phyloP scores from a whole-genome alignment of 2,113 vertebrate genomes.

The Mystacornis crossleyi region DNA sequence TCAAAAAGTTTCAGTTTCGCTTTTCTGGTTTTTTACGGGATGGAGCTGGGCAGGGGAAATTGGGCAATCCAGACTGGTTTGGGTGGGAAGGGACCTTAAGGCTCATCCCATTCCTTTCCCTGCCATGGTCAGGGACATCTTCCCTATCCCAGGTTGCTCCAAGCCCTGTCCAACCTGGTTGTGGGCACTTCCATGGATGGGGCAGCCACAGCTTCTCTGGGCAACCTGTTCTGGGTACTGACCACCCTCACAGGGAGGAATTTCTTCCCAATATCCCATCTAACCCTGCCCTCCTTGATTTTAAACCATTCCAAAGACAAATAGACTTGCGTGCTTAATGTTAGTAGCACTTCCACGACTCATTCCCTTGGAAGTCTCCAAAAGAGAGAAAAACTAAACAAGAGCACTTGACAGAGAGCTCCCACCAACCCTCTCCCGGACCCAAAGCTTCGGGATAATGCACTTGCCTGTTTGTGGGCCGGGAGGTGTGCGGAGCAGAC shows the following conservation, averaged over 20 bases:
- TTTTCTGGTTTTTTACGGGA: accelerated
- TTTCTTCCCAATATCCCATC: not conserved
- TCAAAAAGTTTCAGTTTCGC: not conserved
- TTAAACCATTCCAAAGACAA: not conserved
- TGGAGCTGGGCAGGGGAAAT: not conserved
- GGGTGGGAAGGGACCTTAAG: not conserved
- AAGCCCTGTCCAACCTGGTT: accelerated
- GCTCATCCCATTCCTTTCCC: accelerated
- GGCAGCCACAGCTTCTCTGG: not conserved
- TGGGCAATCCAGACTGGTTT: accelerated
- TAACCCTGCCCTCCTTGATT: accelerated
- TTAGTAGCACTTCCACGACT: not conserved
- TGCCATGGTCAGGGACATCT: not conserved
- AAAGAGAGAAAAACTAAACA: not conserved
- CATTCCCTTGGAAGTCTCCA: not conserved
- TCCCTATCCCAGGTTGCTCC: not conserved
- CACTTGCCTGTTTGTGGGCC: not conserved
- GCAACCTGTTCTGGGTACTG: accelerated
- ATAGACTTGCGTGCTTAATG: accelerated
- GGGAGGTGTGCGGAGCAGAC: accelerated
- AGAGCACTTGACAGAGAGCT: not conserved
- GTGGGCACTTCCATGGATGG: no score
- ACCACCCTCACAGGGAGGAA: not conserved
- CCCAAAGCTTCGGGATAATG: not conserved
- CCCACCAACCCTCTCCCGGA: accelerated